Base-by-base conservation (phyloP, 2,113 vertebrate genomes). In the Carettochelys insculpta region DNA sequence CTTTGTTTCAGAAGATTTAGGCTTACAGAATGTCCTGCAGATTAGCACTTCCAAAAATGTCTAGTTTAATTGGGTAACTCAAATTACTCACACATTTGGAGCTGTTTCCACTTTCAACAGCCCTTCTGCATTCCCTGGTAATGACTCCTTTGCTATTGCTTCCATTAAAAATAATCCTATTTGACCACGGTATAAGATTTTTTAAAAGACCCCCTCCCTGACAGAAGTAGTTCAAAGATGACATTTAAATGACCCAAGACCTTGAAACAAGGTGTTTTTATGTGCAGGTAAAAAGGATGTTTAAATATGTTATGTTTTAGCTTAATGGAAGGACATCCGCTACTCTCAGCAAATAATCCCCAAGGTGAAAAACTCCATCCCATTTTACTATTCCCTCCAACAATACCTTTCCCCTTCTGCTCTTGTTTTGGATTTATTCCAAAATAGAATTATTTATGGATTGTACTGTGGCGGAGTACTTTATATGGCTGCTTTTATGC, bases 311-410 rank as follows among this genome's bases (percentile, higher is more conserved):
- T 97, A 92, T 92, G 92, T 89, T 97, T 96, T 89, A 96, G 92
- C 88, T 94, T 97, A 96, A 97, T 97, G 93, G 94, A 97, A 98
- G 97, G 97, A 98, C 97, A 98, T 98, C 98, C 95, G 97, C 83
- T 98, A 95, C 91, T 96, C 97, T 94, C 96, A 95, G 92, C 90
- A 97, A 97, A 95, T 96, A 97, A 97, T 97, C 93, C 97, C 97
- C 96, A 97, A 97, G 96, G 97, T 97, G 95, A 97, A 97, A 97
- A 97, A 85, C 47, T 20, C 90, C 82, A 96, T 92, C 86, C 92
- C 90, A 95, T 95, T 97, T 94, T 95, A 93, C 82, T 90, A 90
- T 90, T 90, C 87, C 68, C 91, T 95, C 94, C 96, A 97, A 98
- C 97, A 98, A 97, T 96, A 97, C 94, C 91, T 97, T 97, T 97